Base-by-base conservation (phyloP, 2,888 invertebrate species). In the Buathra laborator region DNA sequence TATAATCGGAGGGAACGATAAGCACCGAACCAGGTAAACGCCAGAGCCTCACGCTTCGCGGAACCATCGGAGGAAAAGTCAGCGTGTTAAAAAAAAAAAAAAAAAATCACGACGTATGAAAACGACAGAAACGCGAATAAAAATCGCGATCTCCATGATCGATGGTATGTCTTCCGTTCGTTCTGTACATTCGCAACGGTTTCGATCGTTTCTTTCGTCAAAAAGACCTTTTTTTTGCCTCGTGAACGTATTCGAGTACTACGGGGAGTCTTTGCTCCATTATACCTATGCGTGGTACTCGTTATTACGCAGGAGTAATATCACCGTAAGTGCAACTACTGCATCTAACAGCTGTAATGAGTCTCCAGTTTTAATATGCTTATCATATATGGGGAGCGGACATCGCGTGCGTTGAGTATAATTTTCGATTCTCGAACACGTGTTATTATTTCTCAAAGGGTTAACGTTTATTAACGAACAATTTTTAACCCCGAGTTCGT, bases 201-300 rank as follows among this genome's bases (percentile, higher is more conserved):
- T 12, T 64, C 43, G 51, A 24, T 19, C 24, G 84, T 10, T 77
- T 80, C 83, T 81, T 84, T 74, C 87, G 85, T 85, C 83, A 56
- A 76, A 84, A 80, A 86, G 3, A 37, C 5, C 37, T 37, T 53
- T 88, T 88, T 24, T 81, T 86, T 85, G 51, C 77, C 81, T 81
- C 83, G 84, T 72, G 81, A 83, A 87, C 85, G 81, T 43, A 44
- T 70, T 10, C 7, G 9, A 7, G 70, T 46, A 29, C 37, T n/a
- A 37, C 32, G 37, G 12, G 75, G 29, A 59, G 46, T 44, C 71
- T 32, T 62, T 19, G 24, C 62, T 12, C 62, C 51, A 79, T 71
- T 71, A 62, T 43, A 51, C 59, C 24, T 24, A 24, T 24, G 46
- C 7, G 4, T 19, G 56, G 64, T 24, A 43, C 62, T 24, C 24